Percentiles rank a stretch among this genome's conserved stretches.
These are phyloP conservation scores for Araneus ventricosus DNA, from an alignment of 1,140 invertebrate genomes.

Conservation along the genomic window DNA sequence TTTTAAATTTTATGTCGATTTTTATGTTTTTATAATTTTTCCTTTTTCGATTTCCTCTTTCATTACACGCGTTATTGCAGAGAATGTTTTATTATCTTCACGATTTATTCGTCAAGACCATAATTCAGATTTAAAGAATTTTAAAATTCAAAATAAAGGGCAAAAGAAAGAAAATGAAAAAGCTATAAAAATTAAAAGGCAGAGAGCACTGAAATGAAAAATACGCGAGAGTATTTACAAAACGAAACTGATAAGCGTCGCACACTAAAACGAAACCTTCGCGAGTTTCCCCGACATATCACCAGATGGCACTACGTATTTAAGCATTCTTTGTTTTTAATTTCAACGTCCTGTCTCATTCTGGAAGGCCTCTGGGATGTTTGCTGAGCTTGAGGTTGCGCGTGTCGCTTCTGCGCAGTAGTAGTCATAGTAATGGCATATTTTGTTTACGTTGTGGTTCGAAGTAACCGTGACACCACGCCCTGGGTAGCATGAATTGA, in stretches of 20 bases:
- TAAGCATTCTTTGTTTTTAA: not conserved
- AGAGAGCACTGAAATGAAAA: not conserved
- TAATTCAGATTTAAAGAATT: too few relatives aligned
- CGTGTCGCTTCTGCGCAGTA: not conserved
- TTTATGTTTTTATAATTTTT: too few relatives aligned
- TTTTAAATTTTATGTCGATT: too few relatives aligned
- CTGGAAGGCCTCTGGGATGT: not conserved
- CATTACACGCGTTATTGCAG: too few relatives aligned
- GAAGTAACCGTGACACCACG: constrained; percentile 16
- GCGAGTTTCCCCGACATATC: not conserved
- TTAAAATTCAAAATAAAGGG: too few relatives aligned
- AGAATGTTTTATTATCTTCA: too few relatives aligned
- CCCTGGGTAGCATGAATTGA: not conserved
- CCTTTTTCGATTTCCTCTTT: too few relatives aligned
- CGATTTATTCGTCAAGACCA: too few relatives aligned
- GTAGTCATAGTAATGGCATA: constrained; percentile 30
- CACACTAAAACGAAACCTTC: too few relatives aligned
- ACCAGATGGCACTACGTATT: not conserved
- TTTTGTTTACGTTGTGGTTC: constrained; percentile 48
- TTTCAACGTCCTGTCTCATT: not conserved
- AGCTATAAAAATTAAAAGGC: not conserved
- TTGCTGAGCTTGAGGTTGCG: not conserved
- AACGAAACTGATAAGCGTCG: not conserved
- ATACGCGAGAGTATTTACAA: not conserved
- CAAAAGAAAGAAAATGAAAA: not conserved